Conservation (phyloP, 2,888 invertebrate genomes). For the Amitus sp. region DNA sequence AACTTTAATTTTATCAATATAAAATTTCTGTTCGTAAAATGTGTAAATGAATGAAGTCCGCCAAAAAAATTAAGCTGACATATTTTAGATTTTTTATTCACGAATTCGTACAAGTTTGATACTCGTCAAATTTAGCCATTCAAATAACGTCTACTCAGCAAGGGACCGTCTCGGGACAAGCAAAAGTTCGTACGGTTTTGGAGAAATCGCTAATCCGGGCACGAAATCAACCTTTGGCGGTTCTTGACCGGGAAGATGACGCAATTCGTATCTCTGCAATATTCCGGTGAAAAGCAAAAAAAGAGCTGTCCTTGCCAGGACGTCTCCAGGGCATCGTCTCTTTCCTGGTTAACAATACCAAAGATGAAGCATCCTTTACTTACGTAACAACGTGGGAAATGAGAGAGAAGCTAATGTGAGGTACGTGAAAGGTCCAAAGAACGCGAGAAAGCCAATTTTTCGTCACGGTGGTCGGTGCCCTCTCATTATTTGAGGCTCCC, state of each 20-base stretch:
- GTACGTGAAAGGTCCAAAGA: neutral
- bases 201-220: slow-evolving; percentile 70
- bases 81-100: no score
- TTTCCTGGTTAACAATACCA: slow-evolving; percentile 66
- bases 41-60: no score
- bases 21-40: no score
- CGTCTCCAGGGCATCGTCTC: slow-evolving; percentile 74
- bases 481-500: slow-evolving; percentile 10
- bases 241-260: slow-evolving; percentile 60
- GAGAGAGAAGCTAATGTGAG: neutral
- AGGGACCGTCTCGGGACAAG: slow-evolving; percentile 56
- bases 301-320: slow-evolving; percentile 71
- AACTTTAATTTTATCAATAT: no score
- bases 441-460: slow-evolving; percentile 13
- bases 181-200: slow-evolving; percentile 68
- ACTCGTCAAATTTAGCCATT: no score
- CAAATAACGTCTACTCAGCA: neutral
- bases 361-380: slow-evolving; percentile 4
- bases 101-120: no score
- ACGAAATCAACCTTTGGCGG: slow-evolving; percentile 65
- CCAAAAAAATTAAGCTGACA: no score
- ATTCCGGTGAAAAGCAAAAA: slow-evolving; percentile 73
- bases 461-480: slow-evolving; percentile 1
- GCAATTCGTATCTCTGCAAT: slow-evolving; percentile 69
- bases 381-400: no score